A percentile compares a stretch with the other conserved stretches of the same genome.
Evolutionary conservation across 2,113 vertebrate genomes (phyloP).

Genomic region (Oreochromis spilurus): DNA sequence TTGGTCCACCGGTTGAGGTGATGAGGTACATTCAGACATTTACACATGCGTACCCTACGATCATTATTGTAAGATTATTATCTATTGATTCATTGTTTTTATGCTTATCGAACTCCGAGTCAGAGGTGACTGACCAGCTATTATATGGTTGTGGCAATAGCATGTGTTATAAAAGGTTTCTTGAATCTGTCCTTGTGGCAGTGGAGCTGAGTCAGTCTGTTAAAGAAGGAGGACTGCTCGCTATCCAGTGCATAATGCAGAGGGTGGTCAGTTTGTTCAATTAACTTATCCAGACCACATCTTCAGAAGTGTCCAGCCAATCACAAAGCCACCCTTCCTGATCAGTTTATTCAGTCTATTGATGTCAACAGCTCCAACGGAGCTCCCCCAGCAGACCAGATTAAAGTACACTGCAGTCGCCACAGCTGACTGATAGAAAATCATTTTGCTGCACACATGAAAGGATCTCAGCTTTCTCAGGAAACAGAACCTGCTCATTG

Average conservation of each 20-base stretch:
- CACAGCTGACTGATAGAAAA: neutral
- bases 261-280: neutral
- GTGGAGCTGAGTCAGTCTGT: neutral
- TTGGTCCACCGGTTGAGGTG: neutral
- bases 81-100: neutral
- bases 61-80: neutral
- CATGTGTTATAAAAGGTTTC: neutral
- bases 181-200: neutral
- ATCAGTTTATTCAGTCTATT: neutral
- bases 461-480: neutral
- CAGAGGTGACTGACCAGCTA: neutral
- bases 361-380: neutral
- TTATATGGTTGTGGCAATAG: neutral
- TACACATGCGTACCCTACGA: neutral
- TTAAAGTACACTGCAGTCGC: neutral
- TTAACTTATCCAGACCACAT: neutral
- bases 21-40: neutral
- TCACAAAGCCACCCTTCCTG: neutral
- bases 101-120: neutral
- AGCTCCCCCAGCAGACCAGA: neutral
- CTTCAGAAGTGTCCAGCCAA: neutral
- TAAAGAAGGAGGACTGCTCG: neutral
- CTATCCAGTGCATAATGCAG: neutral
- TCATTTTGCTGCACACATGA: neutral
- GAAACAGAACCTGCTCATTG: neutral